Base-by-base conservation (phyloP, 64 coral and sea anemone genomes). In the Montipora foliosa region DNA sequence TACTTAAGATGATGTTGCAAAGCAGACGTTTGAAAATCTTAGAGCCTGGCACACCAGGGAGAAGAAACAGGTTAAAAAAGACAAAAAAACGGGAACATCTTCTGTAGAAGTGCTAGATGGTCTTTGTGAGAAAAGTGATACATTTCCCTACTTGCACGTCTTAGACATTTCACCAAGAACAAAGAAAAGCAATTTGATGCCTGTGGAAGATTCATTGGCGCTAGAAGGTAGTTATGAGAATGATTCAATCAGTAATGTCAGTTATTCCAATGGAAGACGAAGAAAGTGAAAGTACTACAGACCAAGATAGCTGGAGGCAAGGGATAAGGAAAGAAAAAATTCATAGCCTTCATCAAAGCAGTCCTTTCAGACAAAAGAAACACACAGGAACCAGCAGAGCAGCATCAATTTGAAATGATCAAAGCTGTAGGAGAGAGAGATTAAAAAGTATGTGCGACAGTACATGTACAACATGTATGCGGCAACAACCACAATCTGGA, bases 301-400 rank as follows among this genome's bases (percentile, higher is more conserved):
- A 70, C 67, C 67, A 70, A 70, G 67, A 16, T 70, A 70, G 67
- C 67, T 17, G 13, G 67, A 70, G 67, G 67, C 67, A 14, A 70
- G 67, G 67, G 4, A 70, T 70, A 70, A 1, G 52, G 67, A 70
- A 70, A 70, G 67, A 70, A 17, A 22, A 70, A 70, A 17, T 11
- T 70, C 67, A 70, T 0, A 70, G 67, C 17, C 67, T 70, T 70
- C 67, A 70, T 70, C 67, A 20, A 70, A 70, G 67, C 67, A 70
- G 67, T 70, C 67, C 67, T 22, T 0, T 22, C 67, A 70, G 67
- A 17, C 67, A 70, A 70, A 79, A 12, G 77, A 53, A 79, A 79
- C 73, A 77, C 5, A 72, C 87, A 68, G 71, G 91, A 14, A 16
- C 59, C 22, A 93, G 86, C 46, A 87, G 87, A 47, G 37, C 37